Conservation (phyloP, 2,113 vertebrate genomes). For the Oncorhynchus nerka region DNA sequence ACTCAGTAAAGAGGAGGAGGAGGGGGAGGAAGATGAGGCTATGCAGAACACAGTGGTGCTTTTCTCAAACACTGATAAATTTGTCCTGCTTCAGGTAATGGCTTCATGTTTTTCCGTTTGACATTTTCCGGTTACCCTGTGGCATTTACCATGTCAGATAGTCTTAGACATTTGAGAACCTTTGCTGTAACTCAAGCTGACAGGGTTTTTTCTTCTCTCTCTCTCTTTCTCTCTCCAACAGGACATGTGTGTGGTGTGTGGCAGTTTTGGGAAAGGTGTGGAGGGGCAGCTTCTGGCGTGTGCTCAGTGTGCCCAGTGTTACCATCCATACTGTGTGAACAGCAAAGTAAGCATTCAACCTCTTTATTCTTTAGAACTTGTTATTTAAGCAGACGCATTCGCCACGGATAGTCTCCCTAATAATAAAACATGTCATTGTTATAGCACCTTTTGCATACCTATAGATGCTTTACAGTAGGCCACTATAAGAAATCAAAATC, state of each 20-base stretch:
- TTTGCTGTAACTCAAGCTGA: neutral
- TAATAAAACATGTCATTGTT: no score
- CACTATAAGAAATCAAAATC: no score
- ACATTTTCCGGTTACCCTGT: neutral
- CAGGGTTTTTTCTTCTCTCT: neutral
- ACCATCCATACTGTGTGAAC: slow-evolving; percentile 98
- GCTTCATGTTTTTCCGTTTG: neutral
- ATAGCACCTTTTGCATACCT: no score
- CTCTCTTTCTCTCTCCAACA: slow-evolving; percentile 36
- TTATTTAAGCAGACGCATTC: no score
- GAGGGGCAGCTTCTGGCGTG: slow-evolving; percentile 96
- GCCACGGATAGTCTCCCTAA: no score
- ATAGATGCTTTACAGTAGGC: no score
- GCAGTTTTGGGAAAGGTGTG: slow-evolving; percentile 91
- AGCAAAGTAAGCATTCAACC: slow-evolving; percentile 87
- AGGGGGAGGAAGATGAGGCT: slow-evolving; percentile 92
- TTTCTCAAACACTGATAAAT: slow-evolving; percentile 98
- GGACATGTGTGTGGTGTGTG: slow-evolving; percentile 99
- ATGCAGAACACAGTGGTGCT: slow-evolving; percentile 99
- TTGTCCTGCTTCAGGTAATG: slow-evolving; percentile 93
- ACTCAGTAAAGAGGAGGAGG: slow-evolving; percentile 85
- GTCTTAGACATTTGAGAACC: neutral
- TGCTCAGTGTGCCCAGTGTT: slow-evolving; percentile 97
- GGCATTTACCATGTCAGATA: slow-evolving; percentile 3
- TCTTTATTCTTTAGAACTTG: neutral